These are phyloP conservation scores for Brenthis daphne DNA, from an alignment of 2,888 invertebrate genomes.

Conservation along the genomic window DNA sequence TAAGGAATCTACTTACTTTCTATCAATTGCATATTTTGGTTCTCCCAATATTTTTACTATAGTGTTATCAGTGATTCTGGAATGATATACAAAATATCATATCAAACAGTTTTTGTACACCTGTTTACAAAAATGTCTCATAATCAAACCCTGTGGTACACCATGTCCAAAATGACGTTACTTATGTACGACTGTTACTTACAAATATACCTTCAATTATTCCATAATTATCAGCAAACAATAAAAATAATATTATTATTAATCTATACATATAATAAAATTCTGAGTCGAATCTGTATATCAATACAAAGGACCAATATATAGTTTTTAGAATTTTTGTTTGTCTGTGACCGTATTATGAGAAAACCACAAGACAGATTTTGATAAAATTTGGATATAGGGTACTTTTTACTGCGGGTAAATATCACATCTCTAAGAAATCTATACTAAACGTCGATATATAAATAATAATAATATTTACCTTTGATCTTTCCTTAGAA, in stretches of 20 bases:
- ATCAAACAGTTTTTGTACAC: background rate
- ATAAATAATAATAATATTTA: slow-evolving; percentile 43
- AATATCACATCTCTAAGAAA: no score
- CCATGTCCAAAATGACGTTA: background rate
- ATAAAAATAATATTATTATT: slow-evolving; percentile 3
- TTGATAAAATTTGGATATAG: no score
- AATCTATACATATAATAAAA: background rate
- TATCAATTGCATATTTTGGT: slow-evolving; percentile 47
- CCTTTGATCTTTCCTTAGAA: slow-evolving; percentile 81
- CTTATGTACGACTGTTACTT: background rate
- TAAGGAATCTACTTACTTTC: slow-evolving; percentile 48
- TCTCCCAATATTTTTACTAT: slow-evolving; percentile 54
- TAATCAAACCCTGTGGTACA: background rate
- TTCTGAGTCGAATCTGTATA: no score
- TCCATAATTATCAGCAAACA: no score
- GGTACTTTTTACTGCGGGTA: no score
- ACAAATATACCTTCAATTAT: no score
- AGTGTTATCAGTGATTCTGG: slow-evolving; percentile 63
- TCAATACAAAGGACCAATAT: no score
- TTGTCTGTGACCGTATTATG: no score
- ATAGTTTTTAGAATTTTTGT: no score
- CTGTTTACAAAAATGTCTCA: background rate
- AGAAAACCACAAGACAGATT: no score
- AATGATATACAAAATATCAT: slow-evolving; percentile 40
- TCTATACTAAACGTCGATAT: no score